These are phyloP conservation scores for Ostrea denselamellosa DNA, from an alignment of 1,140 invertebrate species.

Conservation along the genomic window DNA sequence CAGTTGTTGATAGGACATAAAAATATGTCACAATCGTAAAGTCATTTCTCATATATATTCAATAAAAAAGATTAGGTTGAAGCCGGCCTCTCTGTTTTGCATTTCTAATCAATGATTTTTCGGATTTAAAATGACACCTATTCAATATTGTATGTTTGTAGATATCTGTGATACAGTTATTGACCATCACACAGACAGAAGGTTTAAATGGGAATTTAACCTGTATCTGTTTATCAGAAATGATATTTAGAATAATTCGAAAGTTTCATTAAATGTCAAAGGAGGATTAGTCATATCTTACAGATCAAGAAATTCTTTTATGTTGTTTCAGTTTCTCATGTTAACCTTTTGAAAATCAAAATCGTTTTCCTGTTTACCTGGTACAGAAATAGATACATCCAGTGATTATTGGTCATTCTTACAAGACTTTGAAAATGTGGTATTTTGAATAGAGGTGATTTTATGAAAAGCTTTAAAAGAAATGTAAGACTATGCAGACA, in stretches of 20 bases:
- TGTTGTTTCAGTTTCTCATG: slow-evolving; percentile 4
- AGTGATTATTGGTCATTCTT: not conserved
- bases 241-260: slow-evolving; percentile 29
- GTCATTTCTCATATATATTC: slow-evolving; percentile 51
- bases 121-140: slow-evolving; percentile 42
- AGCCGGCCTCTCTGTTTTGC: slow-evolving; percentile 50
- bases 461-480: too few species aligned
- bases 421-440: not conserved
- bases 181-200: slow-evolving; percentile 34
- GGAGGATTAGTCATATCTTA: slow-evolving; percentile 24
- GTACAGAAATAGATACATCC: not conserved
- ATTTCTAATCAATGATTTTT: slow-evolving; percentile 54
- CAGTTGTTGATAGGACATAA: slow-evolving; percentile 48
- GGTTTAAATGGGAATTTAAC: slow-evolving; percentile 38
- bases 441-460: not conserved
- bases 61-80: slow-evolving; percentile 49
- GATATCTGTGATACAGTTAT: slow-evolving; percentile 35
- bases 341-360: slow-evolving; percentile 18
- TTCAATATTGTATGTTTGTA: slow-evolving; percentile 34
- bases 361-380: slow-evolving; percentile 1
- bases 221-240: slow-evolving; percentile 36
- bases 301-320: slow-evolving; percentile 20
- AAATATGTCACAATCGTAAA: slow-evolving; percentile 52
- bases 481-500: not conserved
- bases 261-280: slow-evolving; percentile 36